Base-by-base conservation (phyloP, 2,888 invertebrate species). In the Malthinus flaveolus region DNA sequence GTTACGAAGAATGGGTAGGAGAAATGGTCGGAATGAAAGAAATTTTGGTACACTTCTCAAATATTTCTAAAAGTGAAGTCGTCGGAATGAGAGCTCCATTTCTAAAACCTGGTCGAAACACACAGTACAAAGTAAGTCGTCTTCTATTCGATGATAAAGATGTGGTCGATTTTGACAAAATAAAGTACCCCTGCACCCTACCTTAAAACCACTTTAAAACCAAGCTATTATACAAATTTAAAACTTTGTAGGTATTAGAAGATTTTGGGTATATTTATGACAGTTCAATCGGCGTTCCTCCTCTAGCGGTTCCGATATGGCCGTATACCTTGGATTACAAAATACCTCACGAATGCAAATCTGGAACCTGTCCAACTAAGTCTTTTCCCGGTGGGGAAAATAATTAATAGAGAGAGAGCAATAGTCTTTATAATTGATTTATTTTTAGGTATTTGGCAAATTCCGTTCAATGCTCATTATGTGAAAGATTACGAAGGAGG, bases 1-100 rank as follows among this genome's bases (percentile, higher is more conserved):
- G 91, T 52, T 91, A 93, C 77, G 94, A 95, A 80, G 93, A 93
- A 76, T 95, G 95, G 95, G 91, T 90, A 0, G 92, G 93, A 13
- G 95, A 95, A 80, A 93, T 94, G 92, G 90, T 95, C 69, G 94
- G 94, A 48, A 94, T 95, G 94, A 84, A 93, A 62, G 93, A 93
- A 77, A 93, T 95, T 69, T 81, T 95, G 15, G 84, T 85, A 62
- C 86, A 87, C 72, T 93, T 94, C 74, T 84, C 93, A 7, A 93
- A 93, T 77, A 85, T 95, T 60, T 87, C 91, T 9, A 86, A 86
- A 48, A 86, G 86, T 51, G 93, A 94, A 73, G 86, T 95, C 35
- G 90, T 92, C 32, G 95, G 95, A 48, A 87, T 94, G 82, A 82
- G 95, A 70, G 94, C 93, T 7, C 95, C 95, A 1, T 94, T 91